These are phyloP conservation scores for Dichetophora obliterata DNA, from an alignment of 2,888 invertebrate genomes.

Conservation along the genomic window DNA sequence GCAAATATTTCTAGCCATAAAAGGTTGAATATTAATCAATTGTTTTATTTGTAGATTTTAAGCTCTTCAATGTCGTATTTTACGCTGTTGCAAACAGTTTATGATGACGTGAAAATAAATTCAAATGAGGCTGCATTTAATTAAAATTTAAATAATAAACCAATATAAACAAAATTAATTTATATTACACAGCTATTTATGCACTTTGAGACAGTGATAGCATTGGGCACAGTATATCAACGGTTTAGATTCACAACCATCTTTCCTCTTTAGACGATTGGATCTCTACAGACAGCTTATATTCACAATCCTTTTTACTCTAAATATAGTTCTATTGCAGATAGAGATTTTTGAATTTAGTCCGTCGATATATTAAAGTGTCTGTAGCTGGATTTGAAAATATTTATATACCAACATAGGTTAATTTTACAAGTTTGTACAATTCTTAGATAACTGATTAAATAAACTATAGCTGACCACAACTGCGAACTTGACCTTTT, in stretches of 20 bases:
- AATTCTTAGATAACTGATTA: neutral
- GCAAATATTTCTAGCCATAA: neutral
- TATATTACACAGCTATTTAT: neutral
- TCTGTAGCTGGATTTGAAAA: no score
- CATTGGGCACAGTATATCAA: no score
- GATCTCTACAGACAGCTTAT: no score
- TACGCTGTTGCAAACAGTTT: constrained; percentile 64
- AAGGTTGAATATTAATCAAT: neutral
- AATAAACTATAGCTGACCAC: neutral
- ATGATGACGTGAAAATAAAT: constrained; percentile 47
- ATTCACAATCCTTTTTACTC: no score
- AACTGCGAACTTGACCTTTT: neutral
- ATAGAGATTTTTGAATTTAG: no score
- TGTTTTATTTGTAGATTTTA: constrained; percentile 58
- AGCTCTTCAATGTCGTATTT: constrained; percentile 69
- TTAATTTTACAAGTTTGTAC: neutral
- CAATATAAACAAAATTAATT: neutral
- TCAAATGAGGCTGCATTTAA: neutral
- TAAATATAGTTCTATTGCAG: no score
- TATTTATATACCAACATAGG: no score
- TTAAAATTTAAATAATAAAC: neutral
- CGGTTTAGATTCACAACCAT: no score
- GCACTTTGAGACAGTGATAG: no score
- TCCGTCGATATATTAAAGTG: no score
- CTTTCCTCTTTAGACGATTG: no score